Percentiles rank a stretch among this genome's conserved stretches.
Conservation (phyloP, 2,888 invertebrate species). For the Noctua comes region DNA sequence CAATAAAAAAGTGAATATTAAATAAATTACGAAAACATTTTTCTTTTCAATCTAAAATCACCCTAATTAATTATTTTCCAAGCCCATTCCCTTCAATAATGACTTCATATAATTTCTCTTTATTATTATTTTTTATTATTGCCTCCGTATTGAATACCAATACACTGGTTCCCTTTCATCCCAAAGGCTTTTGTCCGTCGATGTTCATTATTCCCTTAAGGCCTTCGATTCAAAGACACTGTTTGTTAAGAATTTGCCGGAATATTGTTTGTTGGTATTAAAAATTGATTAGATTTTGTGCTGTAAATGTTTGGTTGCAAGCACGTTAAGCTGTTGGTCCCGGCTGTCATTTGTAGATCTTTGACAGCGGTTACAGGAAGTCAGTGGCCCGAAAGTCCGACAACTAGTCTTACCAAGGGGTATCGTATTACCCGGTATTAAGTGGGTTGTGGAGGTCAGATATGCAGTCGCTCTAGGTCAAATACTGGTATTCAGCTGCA, state of each 20-base stretch:
- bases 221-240: constrained; percentile 44
- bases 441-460: too few species aligned
- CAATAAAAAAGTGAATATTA: background rate
- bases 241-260: constrained; percentile 50
- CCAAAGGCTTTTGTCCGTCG: constrained; percentile 59
- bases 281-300: constrained; percentile 56
- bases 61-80: constrained; percentile 14
- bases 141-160: constrained; percentile 76
- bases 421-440: too few species aligned
- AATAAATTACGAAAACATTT: constrained; percentile 8
- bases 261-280: constrained; percentile 51
- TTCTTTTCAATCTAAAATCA: background rate
- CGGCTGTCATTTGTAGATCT: too few species aligned
- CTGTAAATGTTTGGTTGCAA: background rate
- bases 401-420: too few species aligned
- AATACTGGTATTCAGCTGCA: too few species aligned
- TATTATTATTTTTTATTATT: constrained; percentile 77
- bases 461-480: too few species aligned
- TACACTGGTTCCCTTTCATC: constrained; percentile 75
- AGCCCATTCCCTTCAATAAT: constrained; percentile 12
- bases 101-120: constrained; percentile 60
- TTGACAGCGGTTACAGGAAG: too few species aligned
- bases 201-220: constrained; percentile 58
- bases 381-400: too few species aligned
- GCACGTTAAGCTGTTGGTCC: too few species aligned